These are phyloP conservation scores for Callionymus lyra DNA, from an alignment of 2,113 vertebrate species.

Conservation along the genomic window DNA sequence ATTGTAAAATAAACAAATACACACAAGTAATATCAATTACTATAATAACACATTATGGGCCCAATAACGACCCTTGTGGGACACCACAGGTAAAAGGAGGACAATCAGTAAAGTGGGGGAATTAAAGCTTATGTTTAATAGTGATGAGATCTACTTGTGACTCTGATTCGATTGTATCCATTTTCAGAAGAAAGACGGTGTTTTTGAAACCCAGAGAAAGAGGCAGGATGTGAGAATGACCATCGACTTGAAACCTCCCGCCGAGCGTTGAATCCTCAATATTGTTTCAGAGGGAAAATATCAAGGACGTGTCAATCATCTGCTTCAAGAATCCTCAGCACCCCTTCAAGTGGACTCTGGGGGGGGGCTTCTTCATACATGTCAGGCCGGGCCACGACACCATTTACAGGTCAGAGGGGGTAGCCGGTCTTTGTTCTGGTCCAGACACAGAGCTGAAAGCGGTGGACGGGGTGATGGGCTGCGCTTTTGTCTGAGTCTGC, in stretches of 20 bases:
- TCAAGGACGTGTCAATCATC: conserved; percentile 31
- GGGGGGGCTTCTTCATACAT: conserved; percentile 14
- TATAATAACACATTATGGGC: no score
- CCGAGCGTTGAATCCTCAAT: conserved; percentile 10
- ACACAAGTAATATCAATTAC: no score
- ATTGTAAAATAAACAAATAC: no score
- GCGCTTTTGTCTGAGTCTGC: conserved; percentile 39
- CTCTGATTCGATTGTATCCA: no score
- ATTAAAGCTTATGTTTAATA: no score
- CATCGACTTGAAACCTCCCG: conserved; percentile 1
- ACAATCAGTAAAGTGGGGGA: no score
- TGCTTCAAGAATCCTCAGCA: no score
- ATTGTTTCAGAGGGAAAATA: conserved; percentile 16
- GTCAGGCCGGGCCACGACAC: conserved; percentile 28
- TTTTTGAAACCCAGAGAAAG: neutral
- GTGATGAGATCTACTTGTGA: no score
- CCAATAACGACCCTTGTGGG: no score
- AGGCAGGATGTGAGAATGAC: neutral
- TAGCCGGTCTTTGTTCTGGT: conserved; percentile 38
- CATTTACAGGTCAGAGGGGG: neutral
- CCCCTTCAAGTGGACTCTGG: no score
- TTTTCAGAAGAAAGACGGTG: neutral
- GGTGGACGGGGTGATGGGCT: conserved; percentile 16
- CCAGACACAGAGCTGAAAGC: conserved; percentile 40
- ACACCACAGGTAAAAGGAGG: no score